Percentiles rank a stretch among this genome's conserved stretches.
phyloP scores from a whole-genome alignment of 2,888 invertebrate species.

The Arrhopalites spinosus region DNA sequence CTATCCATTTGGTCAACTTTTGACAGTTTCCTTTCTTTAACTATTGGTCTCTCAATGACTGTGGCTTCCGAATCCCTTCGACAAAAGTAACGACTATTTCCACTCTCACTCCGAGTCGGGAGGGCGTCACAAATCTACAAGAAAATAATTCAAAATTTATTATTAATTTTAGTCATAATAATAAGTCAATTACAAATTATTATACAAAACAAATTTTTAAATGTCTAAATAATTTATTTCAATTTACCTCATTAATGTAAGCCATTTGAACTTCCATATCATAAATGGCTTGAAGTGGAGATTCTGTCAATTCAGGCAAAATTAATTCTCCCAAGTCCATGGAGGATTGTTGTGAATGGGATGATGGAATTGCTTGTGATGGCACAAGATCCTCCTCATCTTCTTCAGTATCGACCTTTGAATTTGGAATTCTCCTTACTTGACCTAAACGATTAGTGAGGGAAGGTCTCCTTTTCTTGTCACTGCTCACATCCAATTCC shows the following conservation, averaged over 20 bases:
- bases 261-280: conserved; percentile 56
- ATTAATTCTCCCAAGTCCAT: conserved; percentile 49
- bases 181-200: too few relatives aligned
- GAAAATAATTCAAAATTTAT: too few relatives aligned
- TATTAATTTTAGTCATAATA: too few relatives aligned
- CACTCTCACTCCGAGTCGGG: conserved; percentile 36
- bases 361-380: conserved; percentile 31
- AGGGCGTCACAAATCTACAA: conserved; percentile 52
- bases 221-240: too few relatives aligned
- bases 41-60: conserved; percentile 53
- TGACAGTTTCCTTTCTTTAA: conserved; percentile 31
- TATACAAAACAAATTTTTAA: too few relatives aligned
- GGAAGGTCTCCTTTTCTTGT: conserved; percentile 36
- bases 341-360: conserved; percentile 46
- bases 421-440: conserved; percentile 24
- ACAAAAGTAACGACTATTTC: conserved; percentile 27
- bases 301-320: conserved; percentile 48
- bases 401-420: conserved; percentile 50
- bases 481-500: conserved; percentile 49
- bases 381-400: conserved; percentile 42
- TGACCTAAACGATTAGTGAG: conserved; percentile 24
- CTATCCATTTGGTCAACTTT: conserved; percentile 1
- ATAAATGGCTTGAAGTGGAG: conserved; percentile 55
- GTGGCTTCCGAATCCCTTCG: conserved; percentile 55
- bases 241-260: conserved; percentile 51